Conservation (phyloP, 2,113 vertebrate genomes). For the Zeus faber region DNA sequence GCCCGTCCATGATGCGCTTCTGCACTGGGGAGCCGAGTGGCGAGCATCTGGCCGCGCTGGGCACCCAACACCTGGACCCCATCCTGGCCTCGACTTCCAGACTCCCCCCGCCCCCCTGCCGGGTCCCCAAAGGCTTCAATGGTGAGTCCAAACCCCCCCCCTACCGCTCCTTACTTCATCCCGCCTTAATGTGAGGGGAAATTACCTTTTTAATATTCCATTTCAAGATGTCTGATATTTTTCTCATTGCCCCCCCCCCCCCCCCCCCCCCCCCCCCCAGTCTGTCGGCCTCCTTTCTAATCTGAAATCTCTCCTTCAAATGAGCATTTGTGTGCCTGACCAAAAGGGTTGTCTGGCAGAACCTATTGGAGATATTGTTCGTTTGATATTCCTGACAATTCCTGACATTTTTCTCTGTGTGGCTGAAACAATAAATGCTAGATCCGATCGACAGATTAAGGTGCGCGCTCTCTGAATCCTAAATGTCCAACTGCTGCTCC, state of each 20-base stretch:
- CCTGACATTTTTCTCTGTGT: constrained; percentile 1
- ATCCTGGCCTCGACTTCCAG: constrained; percentile 66
- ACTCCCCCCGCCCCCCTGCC: constrained; percentile 49
- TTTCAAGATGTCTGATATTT: too few relatives aligned
- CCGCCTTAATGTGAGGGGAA: too few relatives aligned
- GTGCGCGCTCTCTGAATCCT: constrained; percentile 8
- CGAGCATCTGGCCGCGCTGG: constrained; percentile 53
- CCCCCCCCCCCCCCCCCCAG: too few relatives aligned
- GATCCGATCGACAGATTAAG: background rate
- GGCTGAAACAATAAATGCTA: background rate
- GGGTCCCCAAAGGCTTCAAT: constrained; percentile 76
- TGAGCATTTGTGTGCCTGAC: background rate
- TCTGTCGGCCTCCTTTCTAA: too few relatives aligned
- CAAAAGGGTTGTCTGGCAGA: background rate
- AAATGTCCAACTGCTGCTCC: background rate
- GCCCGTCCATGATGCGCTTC: constrained; percentile 79
- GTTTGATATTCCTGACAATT: constrained; percentile 12
- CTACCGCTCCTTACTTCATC: too few relatives aligned
- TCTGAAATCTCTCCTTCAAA: constrained; percentile 22
- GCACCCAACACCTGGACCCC: constrained; percentile 75
- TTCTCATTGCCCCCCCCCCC: too few relatives aligned
- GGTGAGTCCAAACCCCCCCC: constrained; percentile 64
- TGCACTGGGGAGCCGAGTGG: constrained; percentile 74
- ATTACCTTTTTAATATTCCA: too few relatives aligned
- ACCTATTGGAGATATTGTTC: background rate